Percentiles rank a stretch among this genome's conserved stretches.
These are phyloP conservation scores for Notamacropus eugenii DNA, from an alignment of 2,797 vertebrate species.

Conservation along the genomic window DNA sequence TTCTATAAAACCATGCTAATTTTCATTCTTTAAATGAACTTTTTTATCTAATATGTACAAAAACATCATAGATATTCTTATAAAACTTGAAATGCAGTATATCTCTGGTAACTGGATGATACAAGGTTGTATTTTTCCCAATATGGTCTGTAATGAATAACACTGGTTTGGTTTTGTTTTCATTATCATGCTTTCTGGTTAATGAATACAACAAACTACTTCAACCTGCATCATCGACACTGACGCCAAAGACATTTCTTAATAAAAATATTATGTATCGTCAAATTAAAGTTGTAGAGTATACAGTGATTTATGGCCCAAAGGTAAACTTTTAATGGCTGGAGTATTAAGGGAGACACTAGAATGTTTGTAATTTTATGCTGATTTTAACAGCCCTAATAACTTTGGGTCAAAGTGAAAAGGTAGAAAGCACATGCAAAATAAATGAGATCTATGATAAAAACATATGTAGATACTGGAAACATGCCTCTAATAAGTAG, in stretches of 20 bases:
- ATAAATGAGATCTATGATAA: slow-evolving; percentile 36
- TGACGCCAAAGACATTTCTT: background rate
- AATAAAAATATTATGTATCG: background rate
- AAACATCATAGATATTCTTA: background rate
- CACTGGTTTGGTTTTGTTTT: background rate
- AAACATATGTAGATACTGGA: slow-evolving; percentile 6
- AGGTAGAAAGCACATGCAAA: background rate
- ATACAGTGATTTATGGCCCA: background rate
- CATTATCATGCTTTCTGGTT: background rate
- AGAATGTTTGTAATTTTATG: slow-evolving; percentile 28
- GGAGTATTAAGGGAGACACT: slow-evolving; percentile 24
- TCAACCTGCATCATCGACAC: background rate
- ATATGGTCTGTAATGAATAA: background rate
- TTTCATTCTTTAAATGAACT: background rate
- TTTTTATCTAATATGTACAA: background rate
- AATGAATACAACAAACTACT: background rate
- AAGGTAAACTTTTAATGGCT: slow-evolving; percentile 24
- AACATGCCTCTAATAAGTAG: slow-evolving; percentile 50
- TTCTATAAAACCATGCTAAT: background rate
- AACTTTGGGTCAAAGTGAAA: slow-evolving; percentile 28
- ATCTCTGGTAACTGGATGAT: background rate
- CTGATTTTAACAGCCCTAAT: slow-evolving; percentile 6
- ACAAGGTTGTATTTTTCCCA: background rate
- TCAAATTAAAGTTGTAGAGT: background rate
- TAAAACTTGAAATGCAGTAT: background rate